Percentiles rank a stretch among this genome's conserved stretches.
Conservation (phyloP, 2,113 vertebrate species). For the Chroicocephalus ridibundus region DNA sequence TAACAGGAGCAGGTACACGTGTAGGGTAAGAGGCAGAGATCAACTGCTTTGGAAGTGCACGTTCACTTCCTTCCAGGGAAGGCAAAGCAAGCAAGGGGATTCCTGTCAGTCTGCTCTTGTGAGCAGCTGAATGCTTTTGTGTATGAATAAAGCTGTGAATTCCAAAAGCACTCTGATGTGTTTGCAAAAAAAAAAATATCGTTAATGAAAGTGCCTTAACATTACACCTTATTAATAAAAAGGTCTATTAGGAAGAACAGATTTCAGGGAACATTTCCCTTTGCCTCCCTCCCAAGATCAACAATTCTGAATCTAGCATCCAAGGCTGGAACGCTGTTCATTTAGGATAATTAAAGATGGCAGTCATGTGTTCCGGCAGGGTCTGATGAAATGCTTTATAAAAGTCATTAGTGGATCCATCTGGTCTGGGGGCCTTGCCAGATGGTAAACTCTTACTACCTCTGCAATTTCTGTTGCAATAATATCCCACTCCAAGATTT, state of each 20-base stretch:
- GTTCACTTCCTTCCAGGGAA: not conserved
- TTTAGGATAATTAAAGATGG: conserved; percentile 69
- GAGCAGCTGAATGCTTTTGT: not conserved
- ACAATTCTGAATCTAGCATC: conserved; percentile 14
- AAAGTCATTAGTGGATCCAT: conserved; percentile 76
- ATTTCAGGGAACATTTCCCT: not conserved
- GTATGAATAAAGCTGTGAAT: not conserved
- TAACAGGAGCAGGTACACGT: not conserved
- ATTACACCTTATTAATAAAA: conserved; percentile 18
- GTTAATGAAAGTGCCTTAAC: not conserved
- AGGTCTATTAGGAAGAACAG: conserved; percentile 3
- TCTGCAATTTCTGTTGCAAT: conserved; percentile 29
- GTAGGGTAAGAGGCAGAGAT: not conserved
- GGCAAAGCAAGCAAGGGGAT: not conserved
- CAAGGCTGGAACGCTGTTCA: conserved; percentile 50
- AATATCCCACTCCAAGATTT: not conserved
- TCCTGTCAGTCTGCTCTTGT: not conserved
- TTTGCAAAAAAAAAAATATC: not conserved
- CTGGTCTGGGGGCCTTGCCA: conserved; percentile 71
- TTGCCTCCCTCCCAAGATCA: conserved; percentile 17
- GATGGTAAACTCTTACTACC: conserved; percentile 65
- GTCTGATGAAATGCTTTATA: conserved; percentile 68
- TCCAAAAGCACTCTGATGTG: not conserved
- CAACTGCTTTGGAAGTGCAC: not conserved
- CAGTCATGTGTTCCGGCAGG: conserved; percentile 55